Base-by-base conservation (phyloP, 2,113 vertebrate species). In the Anhinga anhinga region DNA sequence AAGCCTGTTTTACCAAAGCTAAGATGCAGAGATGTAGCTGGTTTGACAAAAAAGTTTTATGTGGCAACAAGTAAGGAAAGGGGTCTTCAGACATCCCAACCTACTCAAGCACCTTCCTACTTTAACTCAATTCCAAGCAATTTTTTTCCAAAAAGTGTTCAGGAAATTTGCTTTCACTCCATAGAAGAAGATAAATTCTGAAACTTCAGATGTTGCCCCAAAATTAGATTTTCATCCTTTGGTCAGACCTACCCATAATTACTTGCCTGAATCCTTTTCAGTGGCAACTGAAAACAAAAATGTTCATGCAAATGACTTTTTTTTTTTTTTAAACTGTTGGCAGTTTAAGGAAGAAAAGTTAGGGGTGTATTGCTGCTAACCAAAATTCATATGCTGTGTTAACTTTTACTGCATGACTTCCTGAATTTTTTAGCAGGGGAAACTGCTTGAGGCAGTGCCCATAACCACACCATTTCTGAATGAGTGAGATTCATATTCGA, bases 381-480 rank as follows among this genome's bases (percentile, higher is more conserved):
- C 61, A 89, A 94, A 87, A 95, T 94, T 96, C 91, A 96, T 93
- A 91, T 76, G 84, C 91, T 93, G 80, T 84, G 93, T 82, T 96
- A 96, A 95, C 77, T 96, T 95, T 61, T 86, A 91, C 61, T 94
- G 86, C 84, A 87, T 79, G 87, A 82, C 77, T 96, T 95, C 81
- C 93, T 93, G 95, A 94, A 91, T 91, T 91, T 96, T 97, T 97
- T 93, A 96, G 93, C 86, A 91, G 44, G 86, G 84, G 77, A 96
- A 96, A 82, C 69, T 82, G 76, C 81, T 91, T 95, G 86, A 96
- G 93, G 84, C 72, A 93, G 81, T 78, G 70, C 91, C 89, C 89
- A 85, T 87, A 96, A 93, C 93, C 77, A 94, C 89, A 91, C 91
- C 89, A 81, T 63, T 93, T 94, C 86, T 94, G 89, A 96, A 95